phyloP scores from a whole-genome alignment of 2,888 invertebrate genomes.

The Holacanthella duospinosa region DNA sequence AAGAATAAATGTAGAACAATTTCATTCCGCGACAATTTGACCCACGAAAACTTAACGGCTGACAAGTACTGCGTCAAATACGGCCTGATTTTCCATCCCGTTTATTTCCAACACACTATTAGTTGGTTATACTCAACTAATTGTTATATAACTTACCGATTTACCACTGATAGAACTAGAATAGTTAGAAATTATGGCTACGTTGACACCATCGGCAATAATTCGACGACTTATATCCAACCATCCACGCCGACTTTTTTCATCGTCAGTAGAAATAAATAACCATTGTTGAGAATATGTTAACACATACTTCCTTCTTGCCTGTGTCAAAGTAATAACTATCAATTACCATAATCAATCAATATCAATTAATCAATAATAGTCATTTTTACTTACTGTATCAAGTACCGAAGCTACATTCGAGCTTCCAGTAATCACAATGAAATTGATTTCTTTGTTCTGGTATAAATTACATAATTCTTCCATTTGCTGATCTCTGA shows the following conservation, averaged over 20 bases:
- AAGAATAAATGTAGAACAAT: no score
- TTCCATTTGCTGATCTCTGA: constrained; percentile 29
- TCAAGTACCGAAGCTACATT: constrained; percentile 27
- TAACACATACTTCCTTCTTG: constrained; percentile 55
- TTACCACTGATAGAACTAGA: neutral
- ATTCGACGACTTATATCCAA: constrained; percentile 38
- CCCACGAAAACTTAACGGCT: no score
- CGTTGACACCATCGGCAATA: constrained; percentile 64
- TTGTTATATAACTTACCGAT: constrained; percentile 7
- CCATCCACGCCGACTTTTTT: constrained; percentile 37
- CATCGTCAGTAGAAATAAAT: constrained; percentile 58
- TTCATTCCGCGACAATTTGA: no score
- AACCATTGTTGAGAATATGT: constrained; percentile 68
- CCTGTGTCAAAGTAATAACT: constrained; percentile 40
- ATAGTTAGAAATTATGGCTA: constrained; percentile 62
- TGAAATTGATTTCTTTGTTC: constrained; percentile 21
- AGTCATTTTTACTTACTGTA: constrained; percentile 19
- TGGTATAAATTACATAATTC: constrained; percentile 20
- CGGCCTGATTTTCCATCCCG: no score
- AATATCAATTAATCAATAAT: neutral
- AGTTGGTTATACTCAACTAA: neutral
- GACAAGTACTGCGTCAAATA: no score
- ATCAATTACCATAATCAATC: constrained; percentile 1
- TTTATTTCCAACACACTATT: neutral
- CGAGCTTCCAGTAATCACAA: constrained; percentile 22